phyloP scores from a whole-genome alignment of 2,888 invertebrate genomes.

The Euzetes globulus region DNA sequence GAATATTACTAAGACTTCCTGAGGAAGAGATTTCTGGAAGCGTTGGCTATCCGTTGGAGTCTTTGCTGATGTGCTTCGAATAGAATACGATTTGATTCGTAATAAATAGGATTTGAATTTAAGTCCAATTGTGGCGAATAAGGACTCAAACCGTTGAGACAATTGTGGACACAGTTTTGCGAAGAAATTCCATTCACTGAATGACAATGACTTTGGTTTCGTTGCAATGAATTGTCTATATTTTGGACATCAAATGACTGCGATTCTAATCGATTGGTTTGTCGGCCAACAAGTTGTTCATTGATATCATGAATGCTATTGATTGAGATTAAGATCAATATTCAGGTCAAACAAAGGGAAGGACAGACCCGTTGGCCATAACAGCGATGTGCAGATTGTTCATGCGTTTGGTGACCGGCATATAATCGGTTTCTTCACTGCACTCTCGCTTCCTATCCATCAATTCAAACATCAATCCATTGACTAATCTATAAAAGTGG shows the following conservation, averaged over 20 bases:
- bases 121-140: conserved; percentile 32
- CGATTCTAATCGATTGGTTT: not conserved
- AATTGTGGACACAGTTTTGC: not conserved
- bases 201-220: not conserved
- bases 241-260: not conserved
- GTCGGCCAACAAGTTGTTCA: not conserved
- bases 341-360: not conserved
- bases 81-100: conserved; percentile 34
- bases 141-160: not conserved
- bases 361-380: not conserved
- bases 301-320: not conserved
- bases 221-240: not conserved
- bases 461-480: not conserved
- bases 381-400: conserved; percentile 32
- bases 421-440: conserved; percentile 31
- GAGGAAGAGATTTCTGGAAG: not conserved
- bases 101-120: conserved; percentile 35
- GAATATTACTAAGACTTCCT: not conserved
- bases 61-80: conserved; percentile 35
- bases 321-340: not conserved
- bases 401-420: conserved; percentile 33
- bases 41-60: not conserved
- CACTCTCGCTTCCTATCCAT: conserved; percentile 11
- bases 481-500: not conserved
- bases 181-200: not conserved